Evolutionary conservation across 2,888 invertebrate species (phyloP).

Genomic region (Xanthorhoe spadicearia): DNA sequence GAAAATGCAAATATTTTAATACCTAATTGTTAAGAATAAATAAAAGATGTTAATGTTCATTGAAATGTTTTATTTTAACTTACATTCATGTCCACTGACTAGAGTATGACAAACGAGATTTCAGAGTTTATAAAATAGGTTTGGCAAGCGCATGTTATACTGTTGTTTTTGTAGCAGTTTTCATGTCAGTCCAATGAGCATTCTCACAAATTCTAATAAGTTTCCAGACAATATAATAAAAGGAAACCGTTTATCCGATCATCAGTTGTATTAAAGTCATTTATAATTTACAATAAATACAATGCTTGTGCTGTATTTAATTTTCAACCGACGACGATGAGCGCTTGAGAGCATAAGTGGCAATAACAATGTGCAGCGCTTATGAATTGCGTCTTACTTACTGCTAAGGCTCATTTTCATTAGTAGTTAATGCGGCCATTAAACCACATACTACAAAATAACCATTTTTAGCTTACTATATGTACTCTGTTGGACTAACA

Average conservation of each 20-base stretch:
- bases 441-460: too few species aligned
- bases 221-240: neutral
- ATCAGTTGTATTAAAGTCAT: too few species aligned
- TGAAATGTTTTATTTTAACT: slow-evolving; percentile 57
- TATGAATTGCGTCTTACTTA: too few species aligned
- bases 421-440: too few species aligned
- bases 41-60: slow-evolving; percentile 50
- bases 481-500: slow-evolving; percentile 4
- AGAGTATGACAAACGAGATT: slow-evolving; percentile 59
- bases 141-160: slow-evolving; percentile 58
- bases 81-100: slow-evolving; percentile 64
- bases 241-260: neutral
- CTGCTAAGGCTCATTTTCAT: too few species aligned
- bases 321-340: too few species aligned
- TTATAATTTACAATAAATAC: too few species aligned
- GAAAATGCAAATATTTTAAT: too few species aligned
- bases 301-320: too few species aligned
- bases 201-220: neutral
- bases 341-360: too few species aligned
- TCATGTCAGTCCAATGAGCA: slow-evolving; percentile 14
- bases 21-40: slow-evolving; percentile 32
- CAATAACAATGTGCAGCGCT: too few species aligned
- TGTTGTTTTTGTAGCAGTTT: slow-evolving; percentile 12
- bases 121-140: slow-evolving; percentile 42
- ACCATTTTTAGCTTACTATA: neutral